A percentile compares a stretch with the other conserved stretches of the same genome.
These are phyloP conservation scores for Coleophora flavipennella DNA, from an alignment of 2,888 invertebrate genomes.

Conservation along the genomic window DNA sequence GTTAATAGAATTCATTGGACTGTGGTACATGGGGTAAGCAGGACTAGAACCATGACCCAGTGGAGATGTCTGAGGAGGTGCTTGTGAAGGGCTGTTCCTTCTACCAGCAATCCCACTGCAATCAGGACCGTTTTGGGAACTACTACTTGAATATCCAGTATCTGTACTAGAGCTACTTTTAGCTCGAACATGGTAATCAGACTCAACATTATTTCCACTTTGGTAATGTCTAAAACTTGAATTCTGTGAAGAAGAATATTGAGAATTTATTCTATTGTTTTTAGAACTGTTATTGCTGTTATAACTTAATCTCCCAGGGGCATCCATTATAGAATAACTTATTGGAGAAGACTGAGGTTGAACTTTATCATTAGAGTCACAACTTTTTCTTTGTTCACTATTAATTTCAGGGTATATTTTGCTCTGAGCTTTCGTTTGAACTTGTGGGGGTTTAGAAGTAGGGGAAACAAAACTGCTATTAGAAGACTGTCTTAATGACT, in stretches of 20 bases:
- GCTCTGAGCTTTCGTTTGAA: constrained; percentile 84
- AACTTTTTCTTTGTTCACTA: constrained; percentile 69
- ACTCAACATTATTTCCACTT: constrained; percentile 71
- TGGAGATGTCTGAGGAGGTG: constrained; percentile 81
- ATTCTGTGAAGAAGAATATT: constrained; percentile 64
- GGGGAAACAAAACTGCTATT: constrained; percentile 68
- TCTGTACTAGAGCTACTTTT: constrained; percentile 76
- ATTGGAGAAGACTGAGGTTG: constrained; percentile 80
- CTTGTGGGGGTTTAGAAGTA: constrained; percentile 65
- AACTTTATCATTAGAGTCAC: constrained; percentile 64
- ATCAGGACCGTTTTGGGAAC: constrained; percentile 77
- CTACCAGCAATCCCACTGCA: constrained; percentile 77
- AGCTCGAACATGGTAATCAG: constrained; percentile 75
- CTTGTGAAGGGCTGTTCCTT: constrained; percentile 79
- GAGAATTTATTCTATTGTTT: constrained; percentile 63
- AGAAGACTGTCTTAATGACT: constrained; percentile 46
- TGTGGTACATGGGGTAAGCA: constrained; percentile 88
- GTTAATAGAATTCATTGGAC: constrained; percentile 83
- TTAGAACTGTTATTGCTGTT: constrained; percentile 68
- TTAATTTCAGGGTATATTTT: constrained; percentile 82
- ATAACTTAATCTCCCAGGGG: constrained; percentile 76
- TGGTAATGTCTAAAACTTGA: constrained; percentile 77
- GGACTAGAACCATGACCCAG: constrained; percentile 83
- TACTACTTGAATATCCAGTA: constrained; percentile 75
- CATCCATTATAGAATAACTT: constrained; percentile 83